These are phyloP conservation scores for Pogonus chalceus DNA, from an alignment of 1,140 invertebrate species.

Conservation along the genomic window DNA sequence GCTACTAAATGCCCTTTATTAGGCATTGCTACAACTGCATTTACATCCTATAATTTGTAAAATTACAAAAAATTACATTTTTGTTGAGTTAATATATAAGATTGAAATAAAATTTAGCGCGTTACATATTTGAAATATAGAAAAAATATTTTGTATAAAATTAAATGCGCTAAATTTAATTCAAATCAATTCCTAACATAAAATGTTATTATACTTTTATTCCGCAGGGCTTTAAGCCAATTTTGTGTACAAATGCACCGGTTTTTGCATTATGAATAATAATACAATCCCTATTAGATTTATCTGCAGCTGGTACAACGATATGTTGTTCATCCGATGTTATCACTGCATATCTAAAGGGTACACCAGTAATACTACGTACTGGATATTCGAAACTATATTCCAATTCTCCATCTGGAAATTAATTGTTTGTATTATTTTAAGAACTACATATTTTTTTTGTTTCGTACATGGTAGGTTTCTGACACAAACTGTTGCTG, in stretches of 20 bases:
- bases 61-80: too few relatives aligned
- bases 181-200: too few relatives aligned
- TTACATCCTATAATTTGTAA: constrained; percentile 45
- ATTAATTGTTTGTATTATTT: neutral
- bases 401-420: constrained; percentile 57
- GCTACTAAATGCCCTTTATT: constrained; percentile 75
- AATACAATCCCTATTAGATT: constrained; percentile 70
- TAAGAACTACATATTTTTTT: neutral
- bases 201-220: constrained; percentile 46
- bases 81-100: too few relatives aligned
- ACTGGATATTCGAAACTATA: constrained; percentile 74
- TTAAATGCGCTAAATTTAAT: too few relatives aligned
- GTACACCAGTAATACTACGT: constrained; percentile 50
- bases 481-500: constrained; percentile 53
- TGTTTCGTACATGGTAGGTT: constrained; percentile 53
- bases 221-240: constrained; percentile 50
- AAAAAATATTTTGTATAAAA: too few relatives aligned
- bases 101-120: too few relatives aligned
- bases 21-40: constrained; percentile 62
- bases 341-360: constrained; percentile 62
- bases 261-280: constrained; percentile 75
- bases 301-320: constrained; percentile 69
- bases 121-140: too few relatives aligned
- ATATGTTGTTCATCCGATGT: constrained; percentile 73
- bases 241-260: constrained; percentile 69